These are phyloP conservation scores for Oxyura jamaicensis DNA, from an alignment of 2,113 vertebrate genomes.

Conservation along the genomic window DNA sequence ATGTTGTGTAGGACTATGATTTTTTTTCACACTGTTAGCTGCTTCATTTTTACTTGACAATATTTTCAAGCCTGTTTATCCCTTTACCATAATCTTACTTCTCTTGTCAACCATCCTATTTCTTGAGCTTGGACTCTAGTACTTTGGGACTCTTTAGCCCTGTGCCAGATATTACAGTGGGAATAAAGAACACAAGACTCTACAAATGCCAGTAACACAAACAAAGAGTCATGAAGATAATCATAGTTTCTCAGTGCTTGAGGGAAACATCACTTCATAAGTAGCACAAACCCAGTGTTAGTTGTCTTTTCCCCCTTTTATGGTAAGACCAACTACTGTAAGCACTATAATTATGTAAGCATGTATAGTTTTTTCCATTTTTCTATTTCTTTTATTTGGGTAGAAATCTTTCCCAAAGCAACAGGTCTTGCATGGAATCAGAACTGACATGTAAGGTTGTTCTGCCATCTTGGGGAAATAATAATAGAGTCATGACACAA, in stretches of 20 bases:
- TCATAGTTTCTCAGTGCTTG: not conserved
- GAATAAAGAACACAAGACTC: not conserved
- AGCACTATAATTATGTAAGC: not conserved
- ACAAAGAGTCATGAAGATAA: constrained; percentile 11
- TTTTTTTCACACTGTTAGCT: not conserved
- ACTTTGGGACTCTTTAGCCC: not conserved
- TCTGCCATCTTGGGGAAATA: constrained; percentile 20
- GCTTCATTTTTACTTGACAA: not conserved
- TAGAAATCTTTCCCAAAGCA: not conserved
- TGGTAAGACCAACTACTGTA: not conserved
- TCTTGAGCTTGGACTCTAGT: not conserved
- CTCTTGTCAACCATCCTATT: not conserved
- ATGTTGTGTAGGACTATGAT: not conserved
- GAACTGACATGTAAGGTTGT: not conserved
- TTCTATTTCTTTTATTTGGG: not conserved
- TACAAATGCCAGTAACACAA: not conserved
- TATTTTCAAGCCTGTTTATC: not conserved
- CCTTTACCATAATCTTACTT: not conserved
- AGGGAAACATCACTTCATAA: not conserved
- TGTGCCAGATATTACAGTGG: not conserved
- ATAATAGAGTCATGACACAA: not conserved
- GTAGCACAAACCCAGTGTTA: not conserved
- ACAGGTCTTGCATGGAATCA: not conserved
- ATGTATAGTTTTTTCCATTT: not conserved
- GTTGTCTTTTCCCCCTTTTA: not conserved